Evolutionary conservation across 2,113 vertebrate genomes (phyloP), one percentile per base, ranked within the genome.

Genomic region (Chaetodon auriga): DNA sequence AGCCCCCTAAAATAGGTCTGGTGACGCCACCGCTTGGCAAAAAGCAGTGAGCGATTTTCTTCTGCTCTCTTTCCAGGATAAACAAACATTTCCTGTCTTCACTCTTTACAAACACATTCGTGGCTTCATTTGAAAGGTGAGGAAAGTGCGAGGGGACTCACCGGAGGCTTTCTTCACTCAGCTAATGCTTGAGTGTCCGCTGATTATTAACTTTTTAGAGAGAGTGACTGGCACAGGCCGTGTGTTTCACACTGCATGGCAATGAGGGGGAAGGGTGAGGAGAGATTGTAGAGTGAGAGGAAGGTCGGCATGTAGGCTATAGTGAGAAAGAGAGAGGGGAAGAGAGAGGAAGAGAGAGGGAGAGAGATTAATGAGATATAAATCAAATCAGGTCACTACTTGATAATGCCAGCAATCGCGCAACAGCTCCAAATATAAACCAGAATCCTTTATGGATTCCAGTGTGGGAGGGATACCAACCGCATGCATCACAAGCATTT

Each of bases 371-470:
- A 92, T 91, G 87, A 89, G 84, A 92, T 88, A 87, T 84, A 90
- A 93, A 93, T 90, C 80, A 89, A 94, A 93, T 92, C 88, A 92
- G 92, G 90, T 91, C 91, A 93, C 51, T 78, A 87, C 80, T 85
- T 83, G 88, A 89, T 90, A 83, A 90, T 90, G 82, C 78, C 87
- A 90, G 79, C 68, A 87, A 74, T 89, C 78, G 87, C 76, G 71
- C 80, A 86, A 82, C 84, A 71, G 83, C 75, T 91, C 82, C 82
- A 90, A 88, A 92, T 90, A 87, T 87, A 86, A 93, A 91, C 83
- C 75, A 77, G 76, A 81, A 65, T 83, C 61, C 65, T 90, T 86
- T 76, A 82, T 86, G 68, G 81, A 85, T 85, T 84, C 49, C 78
- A 85, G 60, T 64, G 87, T 73, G 74, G 77, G 85, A 80, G 75